phyloP scores from a whole-genome alignment of 1,140 invertebrate species.

The Coenobita brevimanus region DNA sequence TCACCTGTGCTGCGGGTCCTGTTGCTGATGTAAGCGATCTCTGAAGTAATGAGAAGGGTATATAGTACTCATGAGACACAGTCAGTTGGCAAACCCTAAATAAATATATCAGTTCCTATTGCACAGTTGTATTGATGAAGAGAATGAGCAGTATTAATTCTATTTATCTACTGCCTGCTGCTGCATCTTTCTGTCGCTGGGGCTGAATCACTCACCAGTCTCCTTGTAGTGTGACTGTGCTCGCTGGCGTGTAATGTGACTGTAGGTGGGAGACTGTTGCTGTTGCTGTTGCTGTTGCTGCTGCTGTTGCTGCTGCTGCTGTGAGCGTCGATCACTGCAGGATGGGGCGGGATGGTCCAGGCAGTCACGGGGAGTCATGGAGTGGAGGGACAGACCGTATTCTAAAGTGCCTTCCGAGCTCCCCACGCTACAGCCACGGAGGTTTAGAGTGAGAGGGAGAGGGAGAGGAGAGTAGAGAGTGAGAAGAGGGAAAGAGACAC shows the following conservation, averaged over 20 bases:
- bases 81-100: too few relatives aligned
- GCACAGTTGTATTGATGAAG: too few relatives aligned
- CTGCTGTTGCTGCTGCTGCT: slow-evolving; percentile 29
- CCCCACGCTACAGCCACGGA: slow-evolving; percentile 39
- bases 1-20: too few relatives aligned
- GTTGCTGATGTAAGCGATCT: too few relatives aligned
- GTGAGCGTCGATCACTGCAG: too few relatives aligned
- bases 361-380: slow-evolving; percentile 52
- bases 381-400: slow-evolving; percentile 59
- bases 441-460: neutral
- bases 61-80: too few relatives aligned
- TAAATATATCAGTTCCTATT: too few relatives aligned
- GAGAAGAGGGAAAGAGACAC: slow-evolving; percentile 29
- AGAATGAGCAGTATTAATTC: too few relatives aligned
- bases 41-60: too few relatives aligned
- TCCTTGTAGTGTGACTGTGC: slow-evolving; percentile 59
- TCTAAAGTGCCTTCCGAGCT: slow-evolving; percentile 56
- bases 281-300: slow-evolving; percentile 31
- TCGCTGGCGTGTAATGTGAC: slow-evolving; percentile 25
- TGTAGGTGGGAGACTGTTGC: slow-evolving; percentile 44
- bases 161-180: too few relatives aligned
- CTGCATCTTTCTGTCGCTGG: too few relatives aligned
- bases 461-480: slow-evolving; percentile 3
- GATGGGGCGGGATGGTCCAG: slow-evolving; percentile 36
- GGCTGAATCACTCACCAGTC: slow-evolving; percentile 42